These are phyloP conservation scores for Lutraria lutraria DNA, from an alignment of 2,888 invertebrate species.

Conservation along the genomic window DNA sequence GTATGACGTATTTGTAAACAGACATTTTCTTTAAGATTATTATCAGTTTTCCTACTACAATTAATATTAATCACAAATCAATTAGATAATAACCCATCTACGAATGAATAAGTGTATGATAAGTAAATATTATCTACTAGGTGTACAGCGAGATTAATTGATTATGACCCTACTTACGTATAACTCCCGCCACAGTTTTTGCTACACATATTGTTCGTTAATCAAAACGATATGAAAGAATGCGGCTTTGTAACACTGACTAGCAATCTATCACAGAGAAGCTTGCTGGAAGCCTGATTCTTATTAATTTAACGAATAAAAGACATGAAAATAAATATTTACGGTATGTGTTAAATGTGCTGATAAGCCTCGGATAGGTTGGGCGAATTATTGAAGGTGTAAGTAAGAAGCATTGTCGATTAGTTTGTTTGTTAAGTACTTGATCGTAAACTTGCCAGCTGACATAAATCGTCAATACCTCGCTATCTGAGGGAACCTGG, in stretches of 20 bases:
- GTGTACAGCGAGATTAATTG: too few relatives aligned
- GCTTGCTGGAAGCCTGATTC: slow-evolving; percentile 19
- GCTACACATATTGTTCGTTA: too few relatives aligned
- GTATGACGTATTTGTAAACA: too few relatives aligned
- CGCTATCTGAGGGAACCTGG: neutral
- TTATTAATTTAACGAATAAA: slow-evolving; percentile 44
- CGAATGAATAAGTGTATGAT: too few relatives aligned
- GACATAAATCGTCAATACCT: slow-evolving; percentile 22
- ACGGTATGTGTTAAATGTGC: slow-evolving; percentile 31
- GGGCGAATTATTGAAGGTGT: slow-evolving; percentile 36
- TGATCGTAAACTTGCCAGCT: slow-evolving; percentile 22
- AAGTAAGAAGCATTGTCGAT: slow-evolving; percentile 18
- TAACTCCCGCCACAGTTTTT: too few relatives aligned
- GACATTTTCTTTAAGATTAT: too few relatives aligned
- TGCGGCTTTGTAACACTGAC: neutral
- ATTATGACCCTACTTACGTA: too few relatives aligned
- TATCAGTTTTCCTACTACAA: too few relatives aligned
- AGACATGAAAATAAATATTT: slow-evolving; percentile 43
- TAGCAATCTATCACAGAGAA: neutral
- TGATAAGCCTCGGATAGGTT: slow-evolving; percentile 33
- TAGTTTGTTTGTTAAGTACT: neutral
- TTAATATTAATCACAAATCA: too few relatives aligned
- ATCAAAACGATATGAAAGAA: neutral
- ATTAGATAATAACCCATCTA: too few relatives aligned
- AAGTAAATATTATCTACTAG: too few relatives aligned